Conservation (phyloP, 2,797 vertebrate genomes). For the Scarus forsteni region DNA sequence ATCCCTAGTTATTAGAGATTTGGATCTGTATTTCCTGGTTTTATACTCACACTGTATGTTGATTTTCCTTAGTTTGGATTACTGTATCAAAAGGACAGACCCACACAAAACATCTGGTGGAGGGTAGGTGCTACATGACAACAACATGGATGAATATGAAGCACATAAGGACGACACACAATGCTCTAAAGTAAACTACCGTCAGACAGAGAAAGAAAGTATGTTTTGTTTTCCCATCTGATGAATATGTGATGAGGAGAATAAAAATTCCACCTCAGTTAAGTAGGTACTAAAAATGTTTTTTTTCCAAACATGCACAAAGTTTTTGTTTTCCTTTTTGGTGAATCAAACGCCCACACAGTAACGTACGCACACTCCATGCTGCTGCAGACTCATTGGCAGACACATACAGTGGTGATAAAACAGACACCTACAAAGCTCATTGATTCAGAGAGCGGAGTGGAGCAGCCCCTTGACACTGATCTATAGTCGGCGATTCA, state of each 20-base stretch:
- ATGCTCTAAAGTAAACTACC: neutral
- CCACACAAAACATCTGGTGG: too few relatives aligned
- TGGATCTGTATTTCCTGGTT: too few relatives aligned
- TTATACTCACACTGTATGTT: too few relatives aligned
- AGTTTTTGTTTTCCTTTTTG: neutral
- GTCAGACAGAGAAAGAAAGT: neutral
- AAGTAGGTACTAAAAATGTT: neutral
- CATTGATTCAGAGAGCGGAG: slow-evolving; percentile 53
- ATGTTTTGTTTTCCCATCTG: neutral
- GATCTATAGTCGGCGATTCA: slow-evolving; percentile 77
- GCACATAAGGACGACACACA: neutral
- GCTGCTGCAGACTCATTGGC: slow-evolving; percentile 15
- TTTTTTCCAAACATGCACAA: neutral
- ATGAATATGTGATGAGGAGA: too few relatives aligned
- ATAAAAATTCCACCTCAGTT: neutral
- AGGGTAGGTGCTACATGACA: neutral
- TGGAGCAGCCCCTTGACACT: slow-evolving; percentile 66
- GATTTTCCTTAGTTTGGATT: too few relatives aligned
- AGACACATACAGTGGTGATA: slow-evolving; percentile 1
- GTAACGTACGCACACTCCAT: neutral
- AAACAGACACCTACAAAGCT: slow-evolving; percentile 30
- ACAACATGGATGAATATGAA: neutral
- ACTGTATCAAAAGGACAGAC: too few relatives aligned
- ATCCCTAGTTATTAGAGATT: too few relatives aligned
- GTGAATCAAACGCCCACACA: neutral